These are phyloP conservation scores for Elephas maximus DNA, from an alignment of 2,113 vertebrate species.

Conservation along the genomic window DNA sequence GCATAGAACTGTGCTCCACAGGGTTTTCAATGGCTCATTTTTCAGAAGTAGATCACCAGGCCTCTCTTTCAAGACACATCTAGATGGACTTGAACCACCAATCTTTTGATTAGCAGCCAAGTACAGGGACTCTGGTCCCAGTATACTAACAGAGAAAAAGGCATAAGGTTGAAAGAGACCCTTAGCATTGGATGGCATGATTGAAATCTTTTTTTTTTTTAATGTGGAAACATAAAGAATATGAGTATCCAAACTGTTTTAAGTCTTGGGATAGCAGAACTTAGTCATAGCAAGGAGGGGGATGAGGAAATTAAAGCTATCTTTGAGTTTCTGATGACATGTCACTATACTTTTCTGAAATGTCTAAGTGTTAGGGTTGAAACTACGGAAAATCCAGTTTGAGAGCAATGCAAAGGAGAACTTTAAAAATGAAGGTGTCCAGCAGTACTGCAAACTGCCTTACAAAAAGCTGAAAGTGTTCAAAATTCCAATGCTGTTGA, in stretches of 20 bases:
- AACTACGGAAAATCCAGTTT: background rate
- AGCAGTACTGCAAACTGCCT: background rate
- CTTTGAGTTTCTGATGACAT: background rate
- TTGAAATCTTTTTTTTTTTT: background rate
- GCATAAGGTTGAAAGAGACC: background rate
- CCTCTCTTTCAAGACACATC: background rate
- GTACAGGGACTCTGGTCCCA: background rate
- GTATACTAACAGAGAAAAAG: background rate
- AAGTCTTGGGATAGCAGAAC: background rate
- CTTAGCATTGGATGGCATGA: background rate
- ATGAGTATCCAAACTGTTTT: background rate
- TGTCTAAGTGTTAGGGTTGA: background rate
- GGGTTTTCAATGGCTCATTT: background rate
- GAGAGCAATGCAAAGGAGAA: background rate
- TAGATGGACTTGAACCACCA: background rate
- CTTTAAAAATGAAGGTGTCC: background rate
- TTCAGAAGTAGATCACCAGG: background rate
- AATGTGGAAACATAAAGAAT: background rate
- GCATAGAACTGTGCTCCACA: background rate
- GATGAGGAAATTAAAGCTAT: background rate
- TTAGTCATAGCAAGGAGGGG: background rate
- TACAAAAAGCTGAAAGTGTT: background rate
- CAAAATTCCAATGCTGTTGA: too few species aligned
- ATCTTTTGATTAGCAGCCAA: background rate
- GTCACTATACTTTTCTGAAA: background rate